Conservation (phyloP, 2,113 vertebrate species). For the Turdus rufiventris region DNA sequence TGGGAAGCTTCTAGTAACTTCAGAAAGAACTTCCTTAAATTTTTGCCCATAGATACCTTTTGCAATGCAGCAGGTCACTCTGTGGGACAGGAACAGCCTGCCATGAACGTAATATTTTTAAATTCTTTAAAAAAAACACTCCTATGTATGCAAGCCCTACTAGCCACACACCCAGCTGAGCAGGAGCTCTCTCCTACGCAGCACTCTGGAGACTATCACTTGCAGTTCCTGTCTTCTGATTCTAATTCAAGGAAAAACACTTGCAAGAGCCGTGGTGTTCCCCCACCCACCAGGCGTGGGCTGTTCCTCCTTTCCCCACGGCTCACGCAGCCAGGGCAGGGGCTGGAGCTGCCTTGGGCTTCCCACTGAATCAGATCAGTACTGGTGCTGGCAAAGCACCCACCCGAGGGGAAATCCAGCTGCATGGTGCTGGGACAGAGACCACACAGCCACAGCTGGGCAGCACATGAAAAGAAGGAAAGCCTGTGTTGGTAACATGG, state of each 20-base stretch:
- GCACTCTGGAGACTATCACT: fast-evolving
- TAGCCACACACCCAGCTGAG: not conserved
- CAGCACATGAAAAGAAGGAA: not conserved
- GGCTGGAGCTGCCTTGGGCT: not conserved
- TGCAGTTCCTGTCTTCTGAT: not conserved
- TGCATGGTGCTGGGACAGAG: not conserved
- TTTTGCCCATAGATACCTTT: not conserved
- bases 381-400: not conserved
- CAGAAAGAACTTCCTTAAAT: not conserved
- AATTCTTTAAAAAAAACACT: not conserved
- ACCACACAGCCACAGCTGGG: not conserved
- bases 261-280: not conserved
- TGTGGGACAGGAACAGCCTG: fast-evolving
- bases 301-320: not conserved
- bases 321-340: fast-evolving
- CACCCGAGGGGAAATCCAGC: not conserved
- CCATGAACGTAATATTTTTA: not conserved
- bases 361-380: not conserved
- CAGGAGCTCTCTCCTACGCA: not conserved
- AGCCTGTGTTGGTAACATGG: not conserved
- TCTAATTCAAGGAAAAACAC: not conserved
- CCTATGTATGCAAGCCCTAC: fast-evolving
- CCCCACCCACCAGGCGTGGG: fast-evolving
- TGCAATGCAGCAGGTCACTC: not conserved
- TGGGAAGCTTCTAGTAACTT: not conserved